Base-by-base conservation (phyloP, 2,113 vertebrate species). In the Cathartes aura region DNA sequence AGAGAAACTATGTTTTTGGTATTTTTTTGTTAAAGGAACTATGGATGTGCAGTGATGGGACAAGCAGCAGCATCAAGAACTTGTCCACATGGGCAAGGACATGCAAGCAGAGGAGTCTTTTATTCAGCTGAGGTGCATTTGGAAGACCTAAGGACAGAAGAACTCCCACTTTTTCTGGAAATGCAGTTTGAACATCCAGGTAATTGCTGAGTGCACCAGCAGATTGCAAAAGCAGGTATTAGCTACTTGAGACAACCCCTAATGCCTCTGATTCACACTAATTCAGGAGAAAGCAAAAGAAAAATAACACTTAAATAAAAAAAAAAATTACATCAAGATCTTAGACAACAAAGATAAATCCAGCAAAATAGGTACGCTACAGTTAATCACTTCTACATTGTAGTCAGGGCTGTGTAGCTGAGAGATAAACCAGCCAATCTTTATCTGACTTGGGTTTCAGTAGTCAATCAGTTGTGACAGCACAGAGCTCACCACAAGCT, bases 401-500 rank as follows among this genome's bases (percentile, higher is more conserved):
- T 40, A 91, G 73, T 74, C 72, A 91, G 56, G 17, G 73, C 63
- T 87, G n/a, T 74, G 80, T 29, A 81, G 76, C 72, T 70, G 59
- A 45, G 55, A 86, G 52, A 93, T 78, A 95, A 97, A 81, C 15
- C 50, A 87, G 89, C 6, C 76, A 78, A 53, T 62, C 74, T 78
- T 88, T 76, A 62, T 76, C 94, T 75, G 79, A 50, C 82, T 90
- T 60, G 58, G 56, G 18, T 95, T 95, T 94, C 67, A 89, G 68
- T 50, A 87, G 80, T 82, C 93, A 83, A 82, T 74, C 59, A 38
- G 47, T 63, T 93, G 47, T 74, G 81, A 87, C 83, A 96, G 64
- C 50, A 67, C 2, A 74, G n/a, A 82, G 38, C 55, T 82, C 81
- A 84, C 59, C 56, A 78, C 29, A 43, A 67, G 43, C 38, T 82